phyloP scores from a whole-genome alignment of 2,888 invertebrate genomes.

The Acanthacorydalis orientalis region DNA sequence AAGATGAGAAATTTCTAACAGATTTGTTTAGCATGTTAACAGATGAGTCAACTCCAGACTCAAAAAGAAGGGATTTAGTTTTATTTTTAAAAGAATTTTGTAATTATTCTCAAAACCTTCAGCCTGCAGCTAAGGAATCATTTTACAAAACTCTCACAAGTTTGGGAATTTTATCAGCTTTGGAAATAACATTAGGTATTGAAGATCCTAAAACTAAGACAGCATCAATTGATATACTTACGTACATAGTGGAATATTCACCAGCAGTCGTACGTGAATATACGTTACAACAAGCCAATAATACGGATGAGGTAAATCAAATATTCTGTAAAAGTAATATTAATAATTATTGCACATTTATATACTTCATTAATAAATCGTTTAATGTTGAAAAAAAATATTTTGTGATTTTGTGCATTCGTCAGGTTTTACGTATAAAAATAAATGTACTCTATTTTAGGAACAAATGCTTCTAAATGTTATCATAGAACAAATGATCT shows the following conservation, averaged over 20 bases:
- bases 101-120: slow-evolving; percentile 95
- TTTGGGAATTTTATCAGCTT: slow-evolving; percentile 71
- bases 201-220: slow-evolving; percentile 89
- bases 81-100: slow-evolving; percentile 98
- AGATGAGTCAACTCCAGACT: slow-evolving; percentile 69
- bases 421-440: background rate
- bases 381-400: no score
- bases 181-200: slow-evolving; percentile 81
- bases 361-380: no score
- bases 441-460: slow-evolving; percentile 31
- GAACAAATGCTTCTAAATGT: slow-evolving; percentile 91
- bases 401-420: no score
- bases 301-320: slow-evolving; percentile 73
- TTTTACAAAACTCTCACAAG: slow-evolving; percentile 91
- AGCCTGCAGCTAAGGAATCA: slow-evolving; percentile 90
- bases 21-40: slow-evolving; percentile 89
- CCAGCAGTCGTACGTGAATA: slow-evolving; percentile 95
- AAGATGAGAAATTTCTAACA: slow-evolving; percentile 91
- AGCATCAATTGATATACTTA: slow-evolving; percentile 94
- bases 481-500: slow-evolving; percentile 95
- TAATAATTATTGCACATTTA: no score
- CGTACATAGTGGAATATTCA: slow-evolving; percentile 95
- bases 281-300: slow-evolving; percentile 81
- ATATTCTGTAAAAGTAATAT: background rate
- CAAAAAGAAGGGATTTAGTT: slow-evolving; percentile 82